Evolutionary conservation across 2,113 vertebrate species (phyloP).

Genomic region (Corydoras maculifer): DNA sequence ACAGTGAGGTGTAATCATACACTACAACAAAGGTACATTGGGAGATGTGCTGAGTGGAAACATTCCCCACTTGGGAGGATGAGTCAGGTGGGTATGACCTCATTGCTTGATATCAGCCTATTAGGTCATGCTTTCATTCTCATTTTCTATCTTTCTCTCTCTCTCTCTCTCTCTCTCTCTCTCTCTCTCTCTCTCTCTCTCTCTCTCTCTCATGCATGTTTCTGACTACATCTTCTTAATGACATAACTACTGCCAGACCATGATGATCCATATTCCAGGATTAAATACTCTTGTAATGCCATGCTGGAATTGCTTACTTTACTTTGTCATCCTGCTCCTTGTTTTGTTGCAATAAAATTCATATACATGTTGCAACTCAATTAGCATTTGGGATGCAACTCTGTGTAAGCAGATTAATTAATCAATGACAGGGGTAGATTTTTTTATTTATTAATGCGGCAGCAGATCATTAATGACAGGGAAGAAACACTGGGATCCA

Average conservation of each 20-base stretch:
- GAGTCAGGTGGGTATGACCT: slow-evolving; percentile 70
- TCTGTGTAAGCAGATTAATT: slow-evolving; percentile 20
- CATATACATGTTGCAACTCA: not conserved
- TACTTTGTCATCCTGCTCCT: not conserved
- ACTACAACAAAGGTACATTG: slow-evolving; percentile 27
- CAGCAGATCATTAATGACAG: not conserved
- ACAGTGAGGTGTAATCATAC: slow-evolving; percentile 1
- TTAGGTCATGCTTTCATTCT: slow-evolving; percentile 57
- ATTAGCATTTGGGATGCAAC: slow-evolving; percentile 9
- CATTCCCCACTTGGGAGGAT: slow-evolving; percentile 62
- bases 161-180: slow-evolving; percentile 29
- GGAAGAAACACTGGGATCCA: not conserved
- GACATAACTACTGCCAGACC: not conserved
- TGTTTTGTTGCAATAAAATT: not conserved
- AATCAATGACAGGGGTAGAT: not conserved
- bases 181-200: slow-evolving; percentile 10
- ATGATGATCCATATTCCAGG: not conserved
- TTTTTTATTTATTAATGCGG: slow-evolving; percentile 1
- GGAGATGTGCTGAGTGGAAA: slow-evolving; percentile 39
- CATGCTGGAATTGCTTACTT: too few species aligned
- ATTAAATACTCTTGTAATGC: too few species aligned
- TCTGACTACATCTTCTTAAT: too few species aligned
- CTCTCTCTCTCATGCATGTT: slow-evolving; percentile 9
- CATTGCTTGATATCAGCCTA: slow-evolving; percentile 64
- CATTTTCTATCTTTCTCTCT: slow-evolving; percentile 23